These are phyloP conservation scores for Chrysotoxum bicinctum DNA, from an alignment of 2,888 invertebrate species.

Conservation along the genomic window DNA sequence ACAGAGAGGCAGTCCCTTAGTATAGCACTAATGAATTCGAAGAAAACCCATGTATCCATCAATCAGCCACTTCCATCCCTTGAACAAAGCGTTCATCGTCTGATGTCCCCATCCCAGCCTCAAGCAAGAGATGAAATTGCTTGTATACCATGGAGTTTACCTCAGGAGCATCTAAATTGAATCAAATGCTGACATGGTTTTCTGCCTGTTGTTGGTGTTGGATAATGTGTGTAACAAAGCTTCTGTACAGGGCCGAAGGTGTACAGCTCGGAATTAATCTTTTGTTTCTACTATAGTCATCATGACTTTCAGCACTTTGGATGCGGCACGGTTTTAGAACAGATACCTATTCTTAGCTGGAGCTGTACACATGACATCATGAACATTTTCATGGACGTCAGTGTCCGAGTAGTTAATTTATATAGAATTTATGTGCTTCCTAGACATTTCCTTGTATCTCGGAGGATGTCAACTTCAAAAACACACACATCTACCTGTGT, in stretches of 20 bases:
- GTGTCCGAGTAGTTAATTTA: constrained; percentile 6
- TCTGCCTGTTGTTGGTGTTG: neutral
- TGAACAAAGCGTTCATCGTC: neutral
- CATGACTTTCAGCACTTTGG: constrained; percentile 19
- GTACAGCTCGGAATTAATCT: constrained; percentile 18
- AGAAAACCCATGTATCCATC: constrained; percentile 34
- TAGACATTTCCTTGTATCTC: neutral
- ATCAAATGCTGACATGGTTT: constrained; percentile 25
- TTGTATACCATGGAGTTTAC: neutral
- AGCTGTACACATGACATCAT: neutral
- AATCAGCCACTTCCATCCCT: constrained; percentile 26
- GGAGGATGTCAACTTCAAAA: neutral
- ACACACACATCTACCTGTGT: neutral
- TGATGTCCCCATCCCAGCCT: neutral
- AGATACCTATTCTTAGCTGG: neutral
- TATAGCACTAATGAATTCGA: constrained; percentile 29
- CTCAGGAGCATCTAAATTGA: constrained; percentile 38
- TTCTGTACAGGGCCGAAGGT: neutral
- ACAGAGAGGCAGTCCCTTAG: neutral
- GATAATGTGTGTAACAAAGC: neutral
- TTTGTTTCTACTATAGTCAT: constrained; percentile 13
- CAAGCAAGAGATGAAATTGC: neutral
- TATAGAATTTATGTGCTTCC: neutral
- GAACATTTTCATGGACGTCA: neutral
- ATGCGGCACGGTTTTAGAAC: neutral